These are phyloP conservation scores for Drosophila imparisetae DNA, from an alignment of 2,888 invertebrate genomes.

Conservation along the genomic window DNA sequence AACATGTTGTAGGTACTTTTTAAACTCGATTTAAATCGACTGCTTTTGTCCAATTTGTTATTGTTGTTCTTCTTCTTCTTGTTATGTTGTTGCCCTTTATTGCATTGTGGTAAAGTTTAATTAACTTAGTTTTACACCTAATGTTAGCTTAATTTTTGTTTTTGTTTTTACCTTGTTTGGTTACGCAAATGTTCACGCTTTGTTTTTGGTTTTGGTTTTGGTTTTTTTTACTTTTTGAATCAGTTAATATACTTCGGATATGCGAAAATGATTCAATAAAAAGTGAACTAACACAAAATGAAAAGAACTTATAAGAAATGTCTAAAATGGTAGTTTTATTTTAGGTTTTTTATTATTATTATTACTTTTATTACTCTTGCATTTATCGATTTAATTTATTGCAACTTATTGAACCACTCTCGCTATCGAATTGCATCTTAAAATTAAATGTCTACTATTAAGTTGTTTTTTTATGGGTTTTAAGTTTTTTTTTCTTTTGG, in stretches of 20 bases:
- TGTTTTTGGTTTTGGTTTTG: slow-evolving; percentile 31
- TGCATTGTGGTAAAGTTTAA: slow-evolving; percentile 69
- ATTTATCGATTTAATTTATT: background rate
- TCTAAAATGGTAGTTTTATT: background rate
- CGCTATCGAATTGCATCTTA: slow-evolving; percentile 45
- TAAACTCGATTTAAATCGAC: slow-evolving; percentile 39
- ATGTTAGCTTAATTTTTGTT: slow-evolving; percentile 70
- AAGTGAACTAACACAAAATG: background rate
- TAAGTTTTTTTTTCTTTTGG: slow-evolving; percentile 11
- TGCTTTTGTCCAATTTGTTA: slow-evolving; percentile 19
- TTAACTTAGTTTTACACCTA: slow-evolving; percentile 78
- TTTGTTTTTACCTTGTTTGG: slow-evolving; percentile 70
- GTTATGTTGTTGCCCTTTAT: slow-evolving; percentile 44
- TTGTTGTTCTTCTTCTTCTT: slow-evolving; percentile 15
- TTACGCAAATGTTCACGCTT: slow-evolving; percentile 78
- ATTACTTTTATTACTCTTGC: slow-evolving; percentile 27
- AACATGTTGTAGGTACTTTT: slow-evolving; percentile 35
- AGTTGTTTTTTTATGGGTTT: slow-evolving; percentile 20
- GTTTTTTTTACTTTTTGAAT: slow-evolving; percentile 47
- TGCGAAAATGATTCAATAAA: slow-evolving; percentile 36
- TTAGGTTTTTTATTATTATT: slow-evolving; percentile 17
- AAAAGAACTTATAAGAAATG: background rate
- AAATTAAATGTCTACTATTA: slow-evolving; percentile 69
- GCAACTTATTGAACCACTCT: slow-evolving; percentile 36
- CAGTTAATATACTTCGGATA: slow-evolving; percentile 35